Conservation (phyloP, 2,113 vertebrate species). For the Telmatochromis bifrenatus region DNA sequence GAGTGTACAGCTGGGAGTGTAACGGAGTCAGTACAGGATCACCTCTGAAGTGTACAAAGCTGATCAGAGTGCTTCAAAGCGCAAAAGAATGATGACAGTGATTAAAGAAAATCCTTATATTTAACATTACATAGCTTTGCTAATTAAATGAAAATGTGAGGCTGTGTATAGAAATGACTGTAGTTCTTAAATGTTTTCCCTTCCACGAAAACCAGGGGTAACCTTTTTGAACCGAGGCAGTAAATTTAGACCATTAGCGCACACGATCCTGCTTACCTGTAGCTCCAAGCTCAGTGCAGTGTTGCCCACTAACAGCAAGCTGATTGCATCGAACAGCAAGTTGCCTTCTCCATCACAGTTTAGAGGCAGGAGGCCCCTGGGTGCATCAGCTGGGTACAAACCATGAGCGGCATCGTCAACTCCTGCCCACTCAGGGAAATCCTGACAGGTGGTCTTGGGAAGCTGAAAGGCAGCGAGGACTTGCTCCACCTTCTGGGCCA, state of each 20-base stretch:
- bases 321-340: slow-evolving; percentile 86
- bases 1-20: neutral
- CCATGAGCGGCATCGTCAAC: slow-evolving; percentile 79
- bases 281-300: slow-evolving; percentile 85
- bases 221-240: neutral
- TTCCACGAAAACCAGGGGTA: no score
- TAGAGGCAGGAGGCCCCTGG: slow-evolving; percentile 81
- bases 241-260: neutral
- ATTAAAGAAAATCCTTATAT: no score
- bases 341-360: slow-evolving; percentile 86
- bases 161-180: no score
- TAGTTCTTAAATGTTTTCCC: no score
- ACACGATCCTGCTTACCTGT: slow-evolving; percentile 67
- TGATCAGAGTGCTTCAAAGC: neutral
- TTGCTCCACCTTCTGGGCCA: slow-evolving; percentile 76
- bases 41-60: neutral
- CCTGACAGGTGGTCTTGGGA: slow-evolving; percentile 66
- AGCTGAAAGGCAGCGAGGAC: slow-evolving; percentile 76
- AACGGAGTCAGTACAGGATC: neutral
- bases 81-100: neutral
- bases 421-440: slow-evolving; percentile 75
- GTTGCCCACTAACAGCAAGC: slow-evolving; percentile 82
- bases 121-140: no score
- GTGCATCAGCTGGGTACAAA: slow-evolving; percentile 87
- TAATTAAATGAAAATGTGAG: no score